These are phyloP conservation scores for Callipepla squamata DNA, from an alignment of 2,113 vertebrate genomes.

Conservation along the genomic window DNA sequence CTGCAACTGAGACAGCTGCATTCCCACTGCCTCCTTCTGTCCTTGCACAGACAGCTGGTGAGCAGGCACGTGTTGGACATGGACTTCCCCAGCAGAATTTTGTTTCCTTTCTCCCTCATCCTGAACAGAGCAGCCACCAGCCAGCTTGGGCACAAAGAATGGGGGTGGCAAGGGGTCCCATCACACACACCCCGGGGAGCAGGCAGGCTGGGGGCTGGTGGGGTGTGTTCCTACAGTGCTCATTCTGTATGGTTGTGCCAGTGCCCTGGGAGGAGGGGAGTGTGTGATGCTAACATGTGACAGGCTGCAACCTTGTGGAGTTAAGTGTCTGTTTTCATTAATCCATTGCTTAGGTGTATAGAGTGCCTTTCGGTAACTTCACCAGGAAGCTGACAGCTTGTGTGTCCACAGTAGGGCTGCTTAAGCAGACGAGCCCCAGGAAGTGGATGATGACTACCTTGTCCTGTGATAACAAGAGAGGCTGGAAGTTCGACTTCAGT, in stretches of 20 bases:
- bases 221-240: background rate
- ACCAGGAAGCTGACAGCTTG: conserved; percentile 95
- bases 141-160: background rate
- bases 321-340: conserved; percentile 86
- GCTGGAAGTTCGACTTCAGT: conserved; percentile 93
- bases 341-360: conserved; percentile 92
- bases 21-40: background rate
- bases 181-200: background rate
- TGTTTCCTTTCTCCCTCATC: background rate
- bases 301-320: conserved; percentile 63
- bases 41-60: background rate
- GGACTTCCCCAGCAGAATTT: background rate
- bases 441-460: conserved; percentile 93
- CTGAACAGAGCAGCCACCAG: background rate
- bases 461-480: conserved; percentile 87
- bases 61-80: background rate
- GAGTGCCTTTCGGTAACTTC: conserved; percentile 92
- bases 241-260: background rate
- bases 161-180: background rate
- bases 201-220: background rate
- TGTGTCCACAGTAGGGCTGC: conserved; percentile 92
- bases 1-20: background rate
- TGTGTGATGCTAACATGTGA: conserved; percentile 45
- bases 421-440: conserved; percentile 83
- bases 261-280: conserved; percentile 42